Percentiles rank a stretch among this genome's conserved stretches.
phyloP scores from a whole-genome alignment of 35 echinoderm and acorn worm genomes.

The Stichopus chloronotus region DNA sequence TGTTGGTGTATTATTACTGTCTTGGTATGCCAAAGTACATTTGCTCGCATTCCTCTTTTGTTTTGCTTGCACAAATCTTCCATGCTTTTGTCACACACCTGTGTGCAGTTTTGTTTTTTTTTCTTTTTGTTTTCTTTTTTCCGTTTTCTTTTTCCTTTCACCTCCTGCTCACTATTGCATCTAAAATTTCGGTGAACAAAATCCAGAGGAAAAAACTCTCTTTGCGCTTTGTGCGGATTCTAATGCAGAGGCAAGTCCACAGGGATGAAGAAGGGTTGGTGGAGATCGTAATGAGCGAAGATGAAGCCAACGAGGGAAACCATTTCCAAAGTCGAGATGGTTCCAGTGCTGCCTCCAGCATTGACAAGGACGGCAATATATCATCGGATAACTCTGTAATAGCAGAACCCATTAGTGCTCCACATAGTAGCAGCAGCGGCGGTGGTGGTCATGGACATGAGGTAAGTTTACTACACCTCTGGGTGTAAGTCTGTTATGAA shows the following conservation, averaged over 20 bases:
- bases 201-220: slow-evolving; percentile 48
- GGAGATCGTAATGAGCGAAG: slow-evolving; percentile 27
- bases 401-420: not conserved
- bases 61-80: slow-evolving; percentile 36
- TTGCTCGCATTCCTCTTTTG: slow-evolving; percentile 51
- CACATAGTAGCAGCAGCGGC: not conserved
- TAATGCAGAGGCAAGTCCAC: slow-evolving; percentile 40
- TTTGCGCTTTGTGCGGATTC: slow-evolving; percentile 63
- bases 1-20: no score
- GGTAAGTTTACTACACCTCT: not conserved
- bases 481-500: no score
- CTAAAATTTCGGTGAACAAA: slow-evolving; percentile 13
- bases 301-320: not conserved
- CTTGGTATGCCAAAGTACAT: not conserved
- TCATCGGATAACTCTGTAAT: slow-evolving; percentile 5
- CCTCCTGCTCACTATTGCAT: slow-evolving; percentile 30
- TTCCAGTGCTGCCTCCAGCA: not conserved
- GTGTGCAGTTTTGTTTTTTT: slow-evolving; percentile 36
- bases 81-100: slow-evolving; percentile 13
- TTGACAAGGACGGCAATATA: slow-evolving; percentile 4
- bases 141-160: not conserved
- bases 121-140: slow-evolving; percentile 6
- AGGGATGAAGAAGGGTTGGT: slow-evolving; percentile 31
- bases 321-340: not conserved
- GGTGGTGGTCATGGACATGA: not conserved